These are phyloP conservation scores for Jaculus jaculus DNA, from an alignment of 2,113 vertebrate species.

Conservation along the genomic window DNA sequence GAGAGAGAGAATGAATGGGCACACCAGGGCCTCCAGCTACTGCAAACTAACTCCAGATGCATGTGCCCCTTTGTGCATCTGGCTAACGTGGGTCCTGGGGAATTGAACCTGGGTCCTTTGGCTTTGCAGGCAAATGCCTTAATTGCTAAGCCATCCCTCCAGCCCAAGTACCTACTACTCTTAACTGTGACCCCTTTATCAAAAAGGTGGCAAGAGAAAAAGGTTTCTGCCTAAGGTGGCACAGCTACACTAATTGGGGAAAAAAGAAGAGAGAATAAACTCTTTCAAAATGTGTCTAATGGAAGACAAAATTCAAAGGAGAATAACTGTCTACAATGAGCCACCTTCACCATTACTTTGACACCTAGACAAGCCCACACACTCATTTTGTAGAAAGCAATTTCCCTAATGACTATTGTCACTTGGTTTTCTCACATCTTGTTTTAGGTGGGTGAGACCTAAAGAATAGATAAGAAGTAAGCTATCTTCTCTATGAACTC, in stretches of 20 bases:
- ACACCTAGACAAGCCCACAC: not conserved
- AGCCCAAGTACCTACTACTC: not conserved
- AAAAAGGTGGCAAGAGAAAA: constrained; percentile 12
- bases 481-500: not conserved
- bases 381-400: not conserved
- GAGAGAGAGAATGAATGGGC: no score
- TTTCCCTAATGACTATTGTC: not conserved
- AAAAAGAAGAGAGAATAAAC: not conserved
- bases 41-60: no score
- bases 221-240: not conserved
- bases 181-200: constrained; percentile 32
- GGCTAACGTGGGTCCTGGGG: no score
- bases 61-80: no score
- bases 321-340: not conserved
- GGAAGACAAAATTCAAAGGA: not conserved
- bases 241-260: not conserved
- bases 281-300: constrained; percentile 9
- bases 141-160: no score
- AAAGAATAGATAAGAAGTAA: not conserved
- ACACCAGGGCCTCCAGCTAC: no score
- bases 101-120: no score
- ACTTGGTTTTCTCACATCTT: constrained; percentile 39
- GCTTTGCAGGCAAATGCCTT: no score
- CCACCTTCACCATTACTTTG: not conserved
- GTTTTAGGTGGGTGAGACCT: not conserved